Evolutionary conservation across 2,113 vertebrate genomes (phyloP), one percentile per base, ranked within the genome.

Genomic region (Pagrus major): DNA sequence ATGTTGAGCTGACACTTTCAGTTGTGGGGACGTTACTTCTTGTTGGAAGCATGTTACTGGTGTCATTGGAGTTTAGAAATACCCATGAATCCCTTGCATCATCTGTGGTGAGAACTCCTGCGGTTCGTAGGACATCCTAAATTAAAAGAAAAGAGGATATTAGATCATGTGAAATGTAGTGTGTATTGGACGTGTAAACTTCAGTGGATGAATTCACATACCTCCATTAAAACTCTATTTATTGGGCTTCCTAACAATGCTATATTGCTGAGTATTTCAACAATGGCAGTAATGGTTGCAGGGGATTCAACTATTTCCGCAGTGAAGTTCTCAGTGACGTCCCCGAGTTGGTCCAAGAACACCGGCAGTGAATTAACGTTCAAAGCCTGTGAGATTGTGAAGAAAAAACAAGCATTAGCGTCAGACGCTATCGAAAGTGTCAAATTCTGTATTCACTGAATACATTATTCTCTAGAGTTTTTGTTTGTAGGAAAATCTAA

Each of bases 121-220:
- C 51, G 21, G 81, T 80, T 1, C 29, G 3, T 1, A 93, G 63
- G 35, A 92, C 0, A 44, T 89, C 9, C 91, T 92, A 49, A 18
- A 83, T 23, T 11, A 5, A 74, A 59, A 76, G 7, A 37, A 69
- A 83, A 49, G 12, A 23, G 21, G 1, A 44, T 18, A 29, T 78
- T 55, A 68, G n/a, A 31, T 59, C 1, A 39, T 39, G 5, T 44
- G 0, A 25, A 65, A 35, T 23, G 9, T 14, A 52, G 12, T 18
- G 12, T 7, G n/a, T 8, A 9, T 12, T 44, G 52, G 59, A 15
- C 9, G 12, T 51, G 9, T n/a, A 63, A 59, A 63, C 2, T 0
- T 27, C n/a, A 55, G 47, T 25, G 61, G 1, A 21, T 0, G 5
- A 1, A 33, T 58, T 72, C 2, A 74, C 84, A 10, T 82, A 92